A percentile compares a stretch with the other conserved stretches of the same genome.
These are phyloP conservation scores for Polyommatus icarus DNA, from an alignment of 2,888 invertebrate genomes.

Conservation along the genomic window DNA sequence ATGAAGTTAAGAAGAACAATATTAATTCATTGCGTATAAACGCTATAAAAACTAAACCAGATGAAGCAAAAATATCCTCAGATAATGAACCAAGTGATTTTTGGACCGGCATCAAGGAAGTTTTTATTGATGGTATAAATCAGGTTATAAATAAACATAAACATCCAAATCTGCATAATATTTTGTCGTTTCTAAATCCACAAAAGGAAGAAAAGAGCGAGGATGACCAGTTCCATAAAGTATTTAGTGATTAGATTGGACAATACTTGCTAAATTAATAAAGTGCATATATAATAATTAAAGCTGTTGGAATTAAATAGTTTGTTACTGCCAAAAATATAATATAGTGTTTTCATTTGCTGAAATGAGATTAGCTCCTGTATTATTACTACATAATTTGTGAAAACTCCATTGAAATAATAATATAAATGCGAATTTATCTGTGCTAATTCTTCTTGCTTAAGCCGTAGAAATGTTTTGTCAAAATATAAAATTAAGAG, in stretches of 20 bases:
- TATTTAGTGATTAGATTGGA: conserved; percentile 36
- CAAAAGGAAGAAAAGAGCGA: conserved; percentile 40
- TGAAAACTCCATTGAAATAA: too few relatives aligned
- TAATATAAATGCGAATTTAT: too few relatives aligned
- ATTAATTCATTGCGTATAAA: conserved; percentile 50
- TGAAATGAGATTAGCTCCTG: too few relatives aligned
- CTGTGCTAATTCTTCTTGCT: too few relatives aligned
- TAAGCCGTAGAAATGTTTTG: too few relatives aligned
- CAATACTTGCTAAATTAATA: neutral
- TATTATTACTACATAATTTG: too few relatives aligned
- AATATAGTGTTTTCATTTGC: neutral
- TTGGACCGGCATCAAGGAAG: conserved; percentile 48
- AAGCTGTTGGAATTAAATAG: neutral
- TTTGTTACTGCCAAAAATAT: neutral
- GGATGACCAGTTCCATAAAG: conserved; percentile 39
- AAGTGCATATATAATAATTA: neutral
- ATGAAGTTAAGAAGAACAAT: conserved; percentile 40
- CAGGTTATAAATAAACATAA: conserved; percentile 47
- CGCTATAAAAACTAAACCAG: conserved; percentile 42
- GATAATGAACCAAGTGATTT: conserved; percentile 48
- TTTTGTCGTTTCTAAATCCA: conserved; percentile 41
- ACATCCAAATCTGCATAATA: conserved; percentile 38
- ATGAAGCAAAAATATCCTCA: conserved; percentile 33
- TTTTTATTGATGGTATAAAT: conserved; percentile 50
- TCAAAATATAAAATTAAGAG: too few relatives aligned